Base-by-base conservation (phyloP, 2,888 invertebrate species). In the Allygus modestus region DNA sequence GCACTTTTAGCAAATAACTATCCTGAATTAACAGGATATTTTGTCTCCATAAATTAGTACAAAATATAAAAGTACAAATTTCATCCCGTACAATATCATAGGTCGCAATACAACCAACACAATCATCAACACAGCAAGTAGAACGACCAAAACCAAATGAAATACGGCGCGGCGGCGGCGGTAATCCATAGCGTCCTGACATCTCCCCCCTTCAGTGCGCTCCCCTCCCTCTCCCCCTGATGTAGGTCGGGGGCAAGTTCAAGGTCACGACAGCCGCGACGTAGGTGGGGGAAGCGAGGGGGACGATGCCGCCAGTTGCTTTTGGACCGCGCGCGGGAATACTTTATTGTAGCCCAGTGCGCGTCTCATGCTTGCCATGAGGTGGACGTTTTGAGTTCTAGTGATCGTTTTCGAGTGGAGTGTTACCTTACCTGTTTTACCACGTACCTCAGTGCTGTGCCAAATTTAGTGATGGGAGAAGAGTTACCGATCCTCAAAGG, bases 401-500 rank as follows among this genome's bases (percentile, higher is more conserved):
- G 54, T 58, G 58, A 17, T 37, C 37, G 17, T 46, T 15, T 46
- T 23, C 46, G 43, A 31, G 71, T 46, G 33, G 17, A 12, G 65
- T 65, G 61, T 65, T 33, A 82, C 41, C 41, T 79, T 51, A 28
- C 41, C 71, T 15, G 71, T 51, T 33, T 41, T 82, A 82, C 81
- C 81, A 77, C 43, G 58, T 65, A 69, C 82, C 69, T 65, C 28
- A 65, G 69, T 79, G 51, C 79, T 81, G 81, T 84, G 84, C 84
- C 84, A 84, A 81, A 81, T 31, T 46, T 82, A 82, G 93, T 93
- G 92, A 96, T 97, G 96, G 95, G 94, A 91, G 96, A 97, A 93
- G 96, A 97, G 93, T 93, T 97, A 91, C 97, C 97, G 89, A 97
- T 97, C 90, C 94, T 97, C 87, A 97, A 97, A 92, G 96, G 96